Conservation (phyloP, 2,797 vertebrate species). For the Lithobates sylvaticus region DNA sequence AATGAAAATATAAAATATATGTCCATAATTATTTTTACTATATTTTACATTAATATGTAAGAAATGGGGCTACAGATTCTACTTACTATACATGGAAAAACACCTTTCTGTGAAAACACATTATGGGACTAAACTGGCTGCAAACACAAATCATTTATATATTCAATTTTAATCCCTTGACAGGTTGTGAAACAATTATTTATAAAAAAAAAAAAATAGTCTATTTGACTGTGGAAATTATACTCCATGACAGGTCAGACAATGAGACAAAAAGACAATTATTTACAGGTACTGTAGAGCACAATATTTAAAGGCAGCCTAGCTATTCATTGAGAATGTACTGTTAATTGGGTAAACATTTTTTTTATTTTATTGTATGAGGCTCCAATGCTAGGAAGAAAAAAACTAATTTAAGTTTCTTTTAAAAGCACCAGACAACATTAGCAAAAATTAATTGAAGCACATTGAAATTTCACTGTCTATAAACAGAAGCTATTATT, state of each 20-base stretch:
- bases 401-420: slow-evolving; percentile 80
- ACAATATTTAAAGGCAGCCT: slow-evolving; percentile 47
- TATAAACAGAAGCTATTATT: slow-evolving; percentile 93
- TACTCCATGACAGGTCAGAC: slow-evolving; percentile 43
- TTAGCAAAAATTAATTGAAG: slow-evolving; percentile 90
- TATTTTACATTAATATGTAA: not conserved
- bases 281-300: slow-evolving; percentile 22
- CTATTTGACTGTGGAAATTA: slow-evolving; percentile 32
- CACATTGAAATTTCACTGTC: slow-evolving; percentile 91
- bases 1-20: not conserved
- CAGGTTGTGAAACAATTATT: slow-evolving; percentile 20
- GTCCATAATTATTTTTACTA: not conserved
- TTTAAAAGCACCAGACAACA: slow-evolving; percentile 77
- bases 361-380: slow-evolving; percentile 68
- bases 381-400: slow-evolving; percentile 74
- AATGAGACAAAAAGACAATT: slow-evolving; percentile 43
- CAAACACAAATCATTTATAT: slow-evolving; percentile 12
- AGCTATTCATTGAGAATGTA: slow-evolving; percentile 63
- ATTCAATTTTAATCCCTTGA: slow-evolving; percentile 40
- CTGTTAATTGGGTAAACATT: slow-evolving; percentile 78
- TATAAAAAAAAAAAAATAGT: not conserved
- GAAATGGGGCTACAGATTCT: not conserved
- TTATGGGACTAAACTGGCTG: not conserved
- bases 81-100: not conserved
- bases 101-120: not conserved